Evolutionary conservation across 2,888 invertebrate genomes (phyloP).

Genomic region (Melinaea menophilus): DNA sequence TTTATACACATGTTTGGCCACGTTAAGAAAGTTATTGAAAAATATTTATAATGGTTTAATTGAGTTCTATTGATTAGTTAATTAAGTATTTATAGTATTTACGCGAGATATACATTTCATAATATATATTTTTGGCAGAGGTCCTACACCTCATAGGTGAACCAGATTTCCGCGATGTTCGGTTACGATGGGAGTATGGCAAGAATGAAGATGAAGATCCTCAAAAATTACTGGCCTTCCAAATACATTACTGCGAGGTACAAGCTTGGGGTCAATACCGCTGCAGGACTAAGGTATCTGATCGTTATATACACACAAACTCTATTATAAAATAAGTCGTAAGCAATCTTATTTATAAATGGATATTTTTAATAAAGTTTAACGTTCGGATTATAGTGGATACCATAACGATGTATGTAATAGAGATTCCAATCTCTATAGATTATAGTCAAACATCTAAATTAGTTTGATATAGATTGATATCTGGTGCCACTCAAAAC

Average conservation of each 20-base stretch:
- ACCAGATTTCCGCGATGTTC: slow-evolving; percentile 82
- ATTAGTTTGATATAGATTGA: slow-evolving; percentile 1
- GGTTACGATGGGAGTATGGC: slow-evolving; percentile 81
- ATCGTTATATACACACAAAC: background rate
- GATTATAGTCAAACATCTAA: no score
- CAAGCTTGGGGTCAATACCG: slow-evolving; percentile 88
- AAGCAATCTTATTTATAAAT: no score
- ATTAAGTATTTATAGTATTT: background rate
- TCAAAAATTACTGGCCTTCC: slow-evolving; percentile 78
- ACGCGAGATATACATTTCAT: background rate
- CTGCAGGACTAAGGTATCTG: slow-evolving; percentile 80
- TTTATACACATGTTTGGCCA: no score
- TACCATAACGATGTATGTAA: no score
- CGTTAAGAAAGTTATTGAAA: no score
- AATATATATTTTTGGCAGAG: slow-evolving; percentile 57
- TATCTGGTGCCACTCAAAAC: slow-evolving; percentile 36
- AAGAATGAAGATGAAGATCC: slow-evolving; percentile 50
- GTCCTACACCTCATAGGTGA: slow-evolving; percentile 80
- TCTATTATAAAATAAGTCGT: no score
- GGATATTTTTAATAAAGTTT: no score
- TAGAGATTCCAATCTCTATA: no score
- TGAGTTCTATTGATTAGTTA: no score
- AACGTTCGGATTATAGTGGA: no score
- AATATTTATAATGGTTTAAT: no score
- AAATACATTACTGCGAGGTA: slow-evolving; percentile 86